phyloP scores from a whole-genome alignment of 2,113 vertebrate species.

The Dermatemys mawii region DNA sequence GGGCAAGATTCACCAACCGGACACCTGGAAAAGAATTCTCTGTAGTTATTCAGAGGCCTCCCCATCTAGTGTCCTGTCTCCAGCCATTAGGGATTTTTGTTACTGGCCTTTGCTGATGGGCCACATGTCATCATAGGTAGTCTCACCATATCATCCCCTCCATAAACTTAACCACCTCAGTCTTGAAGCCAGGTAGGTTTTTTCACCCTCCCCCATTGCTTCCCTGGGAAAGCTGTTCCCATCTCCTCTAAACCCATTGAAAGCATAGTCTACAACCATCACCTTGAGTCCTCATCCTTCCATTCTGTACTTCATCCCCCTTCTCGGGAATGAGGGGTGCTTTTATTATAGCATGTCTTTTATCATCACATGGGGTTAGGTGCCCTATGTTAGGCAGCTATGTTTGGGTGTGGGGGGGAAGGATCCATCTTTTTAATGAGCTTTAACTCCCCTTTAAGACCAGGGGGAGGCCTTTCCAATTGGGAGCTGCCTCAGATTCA shows the following conservation, averaged over 20 bases:
- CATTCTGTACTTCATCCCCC: background rate
- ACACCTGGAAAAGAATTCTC: no score
- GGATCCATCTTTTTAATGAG: slow-evolving; percentile 69
- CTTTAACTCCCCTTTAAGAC: slow-evolving; percentile 52
- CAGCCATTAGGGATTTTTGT: no score
- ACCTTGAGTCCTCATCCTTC: background rate
- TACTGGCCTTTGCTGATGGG: no score
- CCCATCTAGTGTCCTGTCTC: no score
- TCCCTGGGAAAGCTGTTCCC: no score
- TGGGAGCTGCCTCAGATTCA: slow-evolving; percentile 52
- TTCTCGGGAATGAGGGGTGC: background rate
- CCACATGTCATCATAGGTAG: no score
- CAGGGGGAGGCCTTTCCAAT: slow-evolving; percentile 70
- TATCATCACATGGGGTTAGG: slow-evolving; percentile 53
- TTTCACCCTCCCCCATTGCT: no score
- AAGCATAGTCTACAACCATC: background rate
- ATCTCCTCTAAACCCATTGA: background rate
- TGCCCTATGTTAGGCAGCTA: slow-evolving; percentile 57
- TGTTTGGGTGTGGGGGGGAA: slow-evolving; percentile 19
- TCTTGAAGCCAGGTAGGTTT: no score
- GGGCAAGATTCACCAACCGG: no score
- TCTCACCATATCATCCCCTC: no score
- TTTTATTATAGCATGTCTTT: slow-evolving; percentile 16
- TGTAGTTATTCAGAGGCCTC: no score
- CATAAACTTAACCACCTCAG: no score